Percentiles rank a stretch among this genome's conserved stretches.
phyloP scores from a whole-genome alignment of 1,140 invertebrate species.

The Lanistes nyassanus region DNA sequence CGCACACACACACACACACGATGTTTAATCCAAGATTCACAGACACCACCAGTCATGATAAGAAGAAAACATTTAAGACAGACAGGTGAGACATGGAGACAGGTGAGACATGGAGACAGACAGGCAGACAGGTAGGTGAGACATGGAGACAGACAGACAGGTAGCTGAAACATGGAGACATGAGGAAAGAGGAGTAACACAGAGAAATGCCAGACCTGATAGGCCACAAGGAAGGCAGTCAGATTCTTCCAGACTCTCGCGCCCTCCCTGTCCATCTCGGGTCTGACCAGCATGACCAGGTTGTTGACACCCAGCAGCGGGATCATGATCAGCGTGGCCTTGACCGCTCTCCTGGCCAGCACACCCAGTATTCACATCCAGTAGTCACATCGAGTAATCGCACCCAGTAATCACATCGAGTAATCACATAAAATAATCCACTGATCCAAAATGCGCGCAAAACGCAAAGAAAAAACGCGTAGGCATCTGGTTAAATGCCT shows the following conservation, averaged over 20 bases:
- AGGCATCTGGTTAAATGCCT: too few relatives aligned
- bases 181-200: background rate
- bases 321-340: slow-evolving; percentile 70
- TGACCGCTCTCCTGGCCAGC: slow-evolving; percentile 67
- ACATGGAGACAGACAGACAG: background rate
- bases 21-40: background rate
- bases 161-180: background rate
- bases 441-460: too few relatives aligned
- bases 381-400: too few relatives aligned
- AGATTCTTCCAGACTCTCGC: slow-evolving; percentile 43
- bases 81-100: too few relatives aligned
- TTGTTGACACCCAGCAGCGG: slow-evolving; percentile 64
- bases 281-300: slow-evolving; percentile 30
- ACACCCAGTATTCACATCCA: too few relatives aligned
- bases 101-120: background rate
- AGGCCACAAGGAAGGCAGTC: slow-evolving; percentile 47
- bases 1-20: slow-evolving; percentile 6
- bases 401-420: too few relatives aligned
- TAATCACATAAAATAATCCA: too few relatives aligned
- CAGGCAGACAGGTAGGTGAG: background rate
- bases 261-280: slow-evolving; percentile 28
- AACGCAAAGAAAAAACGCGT: too few relatives aligned
- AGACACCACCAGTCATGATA: background rate
- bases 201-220: slow-evolving; percentile 37
- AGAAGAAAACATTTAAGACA: background rate